Base-by-base conservation (phyloP, 1,140 invertebrate species). In the Goniozus legneri region DNA sequence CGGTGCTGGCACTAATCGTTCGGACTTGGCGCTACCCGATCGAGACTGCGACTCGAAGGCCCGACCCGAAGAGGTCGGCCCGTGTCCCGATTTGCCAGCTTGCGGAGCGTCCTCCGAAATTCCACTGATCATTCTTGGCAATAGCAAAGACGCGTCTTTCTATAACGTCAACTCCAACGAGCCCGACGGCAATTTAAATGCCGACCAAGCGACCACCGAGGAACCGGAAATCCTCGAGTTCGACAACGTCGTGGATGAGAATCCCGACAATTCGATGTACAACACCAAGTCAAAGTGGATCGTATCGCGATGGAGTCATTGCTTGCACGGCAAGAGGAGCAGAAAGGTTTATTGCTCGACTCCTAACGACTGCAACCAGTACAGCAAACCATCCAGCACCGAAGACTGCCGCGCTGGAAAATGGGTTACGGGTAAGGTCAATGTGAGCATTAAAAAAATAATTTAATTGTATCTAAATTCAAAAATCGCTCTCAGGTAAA, bases 11-110 rank as follows among this genome's bases (percentile, higher is more conserved):
- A 79, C 83, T 15, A 79, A 83, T 48, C 53, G 63, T 35, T 57
- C 62, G 41, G 80, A 83, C 47, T 79, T 88, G 35, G 86, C 87
- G 0, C 69, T 89, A 12, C 79, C 83, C 3, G 86, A 89, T 65
- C 64, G 73, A 2, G 83, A 82, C n/a, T 89, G 87, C 60, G 75
- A 78, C 12, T 70, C 69, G 0, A 58, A 75, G 34, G 68, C 69
- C 1, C 79, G 80, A 51, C 87, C 87, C 1, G 67, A 72, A 19
- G 84, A 87, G 56, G 65, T 79, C 18, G 82, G 85, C 54, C 71
- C 77, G 1, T 90, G 88, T 64, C 77, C 78, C 14, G 69, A 77
- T 47, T 68, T 85, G 45, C 80, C 82, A 3, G 67, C 73, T 14
- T 88, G 86, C 45, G 56, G 54, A 3, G 16, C 56, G 6, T 52